These are phyloP conservation scores for Danio choprae DNA, from an alignment of 2,797 vertebrate genomes.

Conservation along the genomic window DNA sequence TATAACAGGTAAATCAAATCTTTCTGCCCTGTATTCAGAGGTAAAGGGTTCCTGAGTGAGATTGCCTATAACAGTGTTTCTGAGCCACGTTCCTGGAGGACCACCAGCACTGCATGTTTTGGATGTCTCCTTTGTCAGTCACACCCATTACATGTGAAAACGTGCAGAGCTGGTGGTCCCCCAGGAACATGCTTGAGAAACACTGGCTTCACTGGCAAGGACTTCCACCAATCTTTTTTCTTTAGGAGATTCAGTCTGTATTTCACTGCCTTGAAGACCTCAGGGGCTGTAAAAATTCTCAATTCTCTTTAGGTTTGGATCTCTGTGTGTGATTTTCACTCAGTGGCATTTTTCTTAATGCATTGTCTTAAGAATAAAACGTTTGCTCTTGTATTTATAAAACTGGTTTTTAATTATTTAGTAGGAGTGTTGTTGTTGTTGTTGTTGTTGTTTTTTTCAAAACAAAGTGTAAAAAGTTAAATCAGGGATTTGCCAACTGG, in stretches of 20 bases:
- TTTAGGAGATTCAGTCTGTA: conserved; percentile 6
- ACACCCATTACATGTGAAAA: no score
- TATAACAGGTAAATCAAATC: background rate
- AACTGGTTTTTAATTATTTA: conserved; percentile 21
- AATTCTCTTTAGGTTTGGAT: conserved; percentile 15
- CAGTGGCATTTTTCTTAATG: background rate
- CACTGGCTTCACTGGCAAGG: conserved; percentile 18
- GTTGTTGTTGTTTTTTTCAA: no score
- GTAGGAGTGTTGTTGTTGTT: no score
- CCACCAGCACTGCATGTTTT: no score
- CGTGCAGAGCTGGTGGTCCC: no score
- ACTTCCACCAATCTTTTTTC: conserved; percentile 13
- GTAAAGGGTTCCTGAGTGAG: conserved; percentile 31
- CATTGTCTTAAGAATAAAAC: conserved; percentile 43
- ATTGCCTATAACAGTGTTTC: conserved; percentile 27
- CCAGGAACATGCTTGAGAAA: conserved; percentile 1
- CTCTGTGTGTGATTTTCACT: conserved; percentile 41
- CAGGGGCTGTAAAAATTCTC: conserved; percentile 48
- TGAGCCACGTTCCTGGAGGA: no score
- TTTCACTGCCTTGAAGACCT: conserved; percentile 44
- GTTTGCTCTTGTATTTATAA: conserved; percentile 48
- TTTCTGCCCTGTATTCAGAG: background rate
- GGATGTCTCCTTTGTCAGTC: no score
- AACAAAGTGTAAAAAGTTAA: no score
- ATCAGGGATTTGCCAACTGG: no score